A percentile compares a stretch with the other conserved stretches of the same genome.
Evolutionary conservation across 2,797 vertebrate species (phyloP).

Genomic region (Florisuga fusca): DNA sequence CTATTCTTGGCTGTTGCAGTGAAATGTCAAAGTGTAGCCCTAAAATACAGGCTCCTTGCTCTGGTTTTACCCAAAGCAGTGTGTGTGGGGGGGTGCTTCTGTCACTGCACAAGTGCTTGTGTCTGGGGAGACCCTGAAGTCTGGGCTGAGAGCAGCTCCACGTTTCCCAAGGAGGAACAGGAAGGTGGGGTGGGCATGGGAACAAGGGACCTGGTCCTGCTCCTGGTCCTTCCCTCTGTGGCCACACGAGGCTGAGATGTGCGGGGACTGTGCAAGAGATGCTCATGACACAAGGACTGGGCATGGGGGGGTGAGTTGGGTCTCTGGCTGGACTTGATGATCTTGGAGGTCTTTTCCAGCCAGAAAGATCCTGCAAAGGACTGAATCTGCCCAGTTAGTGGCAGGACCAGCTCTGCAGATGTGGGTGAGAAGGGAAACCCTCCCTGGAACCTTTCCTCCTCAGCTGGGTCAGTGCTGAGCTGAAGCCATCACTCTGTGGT

Average conservation of each 20-base stretch:
- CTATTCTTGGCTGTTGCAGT: neutral
- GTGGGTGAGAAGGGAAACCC: too few relatives aligned
- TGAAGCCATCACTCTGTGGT: slow-evolving; percentile 45
- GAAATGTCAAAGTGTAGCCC: neutral
- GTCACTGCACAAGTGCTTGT: accelerated
- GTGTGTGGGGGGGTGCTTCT: accelerated
- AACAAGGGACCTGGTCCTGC: too few relatives aligned
- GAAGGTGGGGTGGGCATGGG: accelerated
- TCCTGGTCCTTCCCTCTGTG: neutral
- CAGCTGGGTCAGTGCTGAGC: slow-evolving; percentile 25
- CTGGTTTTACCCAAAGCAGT: neutral
- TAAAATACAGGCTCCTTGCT: accelerated
- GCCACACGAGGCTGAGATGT: accelerated
- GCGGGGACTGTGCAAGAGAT: neutral
- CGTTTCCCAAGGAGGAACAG: neutral
- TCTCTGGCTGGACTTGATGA: too few relatives aligned
- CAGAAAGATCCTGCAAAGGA: too few relatives aligned
- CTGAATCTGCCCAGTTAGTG: slow-evolving; percentile 16
- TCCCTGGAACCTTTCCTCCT: neutral
- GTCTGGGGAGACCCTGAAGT: accelerated
- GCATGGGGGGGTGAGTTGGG: too few relatives aligned
- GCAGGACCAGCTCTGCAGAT: neutral
- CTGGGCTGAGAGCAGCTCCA: neutral
- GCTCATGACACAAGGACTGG: neutral
- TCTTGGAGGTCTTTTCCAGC: too few relatives aligned